phyloP scores from a whole-genome alignment of 1,140 invertebrate genomes.

The Drosophila kurseongensis region DNA sequence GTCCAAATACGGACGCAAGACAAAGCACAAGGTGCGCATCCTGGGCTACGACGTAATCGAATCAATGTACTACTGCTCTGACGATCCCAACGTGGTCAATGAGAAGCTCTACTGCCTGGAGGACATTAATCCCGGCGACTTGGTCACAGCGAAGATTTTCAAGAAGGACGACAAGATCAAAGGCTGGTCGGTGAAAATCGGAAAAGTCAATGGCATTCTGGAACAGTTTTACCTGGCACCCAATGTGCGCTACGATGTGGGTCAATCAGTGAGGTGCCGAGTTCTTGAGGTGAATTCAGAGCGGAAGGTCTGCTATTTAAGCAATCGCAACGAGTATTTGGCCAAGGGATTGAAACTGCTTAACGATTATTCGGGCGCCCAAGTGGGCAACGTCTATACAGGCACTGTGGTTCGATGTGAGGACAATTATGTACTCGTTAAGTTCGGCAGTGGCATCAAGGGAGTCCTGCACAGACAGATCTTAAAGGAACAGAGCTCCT shows the following conservation, averaged over 20 bases:
- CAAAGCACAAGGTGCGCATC: constrained; percentile 86
- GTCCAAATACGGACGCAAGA: constrained; percentile 85
- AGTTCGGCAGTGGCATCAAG: constrained; percentile 87
- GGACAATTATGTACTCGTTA: constrained; percentile 85
- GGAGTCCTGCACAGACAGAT: constrained; percentile 86
- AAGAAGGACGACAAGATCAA: constrained; percentile 76
- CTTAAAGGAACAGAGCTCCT: constrained; percentile 85
- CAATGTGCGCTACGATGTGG: constrained; percentile 51
- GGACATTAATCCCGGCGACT: constrained; percentile 86
- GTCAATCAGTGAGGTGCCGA: constrained; percentile 77
- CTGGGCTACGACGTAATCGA: constrained; percentile 87
- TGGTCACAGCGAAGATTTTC: constrained; percentile 85
- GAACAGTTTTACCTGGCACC: constrained; percentile 67
- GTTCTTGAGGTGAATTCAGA: constrained; percentile 85
- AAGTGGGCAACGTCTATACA: constrained; percentile 85
- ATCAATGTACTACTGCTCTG: constrained; percentile 86
- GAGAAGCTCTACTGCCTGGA: constrained; percentile 85
- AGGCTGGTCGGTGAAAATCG: constrained; percentile 68
- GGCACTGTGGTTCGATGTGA: constrained; percentile 86
- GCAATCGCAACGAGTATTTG: constrained; percentile 85
- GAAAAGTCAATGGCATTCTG: constrained; percentile 71
- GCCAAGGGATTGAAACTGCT: constrained; percentile 85
- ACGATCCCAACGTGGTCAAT: constrained; percentile 86
- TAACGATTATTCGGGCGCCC: constrained; percentile 84
- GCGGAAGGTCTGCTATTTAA: constrained; percentile 85